These are phyloP conservation scores for Trachemys scripta DNA, from an alignment of 2,113 vertebrate species.

Conservation along the genomic window DNA sequence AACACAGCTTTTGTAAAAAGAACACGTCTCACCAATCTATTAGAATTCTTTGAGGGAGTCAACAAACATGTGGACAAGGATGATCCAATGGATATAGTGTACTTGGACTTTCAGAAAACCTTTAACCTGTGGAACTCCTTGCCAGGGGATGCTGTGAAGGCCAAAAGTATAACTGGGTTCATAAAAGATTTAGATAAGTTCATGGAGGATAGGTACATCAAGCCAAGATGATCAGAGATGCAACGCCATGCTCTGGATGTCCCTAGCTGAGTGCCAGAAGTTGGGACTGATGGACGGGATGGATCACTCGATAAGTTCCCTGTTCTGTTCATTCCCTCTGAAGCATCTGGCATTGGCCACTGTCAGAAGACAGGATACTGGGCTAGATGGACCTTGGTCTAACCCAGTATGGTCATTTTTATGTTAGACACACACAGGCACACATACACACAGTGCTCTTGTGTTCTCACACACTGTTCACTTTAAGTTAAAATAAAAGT, in stretches of 20 bases:
- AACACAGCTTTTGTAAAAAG: not conserved
- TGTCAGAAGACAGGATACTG: not conserved
- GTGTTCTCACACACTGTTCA: not conserved
- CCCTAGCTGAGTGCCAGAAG: not conserved
- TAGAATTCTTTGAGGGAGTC: not conserved
- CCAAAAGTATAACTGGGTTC: not conserved
- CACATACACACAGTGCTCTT: not conserved
- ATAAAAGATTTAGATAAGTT: not conserved
- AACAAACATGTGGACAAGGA: not conserved
- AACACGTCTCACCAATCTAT: not conserved
- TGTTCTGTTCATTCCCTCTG: not conserved
- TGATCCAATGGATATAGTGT: not conserved
- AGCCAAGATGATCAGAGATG: not conserved
- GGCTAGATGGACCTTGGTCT: not conserved
- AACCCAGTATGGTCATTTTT: not conserved
- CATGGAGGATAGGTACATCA: not conserved
- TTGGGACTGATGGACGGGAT: not conserved
- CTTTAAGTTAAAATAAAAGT: not conserved
- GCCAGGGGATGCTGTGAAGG: not conserved
- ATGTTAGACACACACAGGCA: not conserved
- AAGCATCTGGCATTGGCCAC: not conserved
- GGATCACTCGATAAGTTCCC: not conserved
- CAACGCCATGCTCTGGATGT: not conserved
- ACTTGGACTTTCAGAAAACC: not conserved
- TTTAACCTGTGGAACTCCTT: not conserved